Evolutionary conservation across 2,888 invertebrate species (phyloP).

Genomic region (Julus scanicus): DNA sequence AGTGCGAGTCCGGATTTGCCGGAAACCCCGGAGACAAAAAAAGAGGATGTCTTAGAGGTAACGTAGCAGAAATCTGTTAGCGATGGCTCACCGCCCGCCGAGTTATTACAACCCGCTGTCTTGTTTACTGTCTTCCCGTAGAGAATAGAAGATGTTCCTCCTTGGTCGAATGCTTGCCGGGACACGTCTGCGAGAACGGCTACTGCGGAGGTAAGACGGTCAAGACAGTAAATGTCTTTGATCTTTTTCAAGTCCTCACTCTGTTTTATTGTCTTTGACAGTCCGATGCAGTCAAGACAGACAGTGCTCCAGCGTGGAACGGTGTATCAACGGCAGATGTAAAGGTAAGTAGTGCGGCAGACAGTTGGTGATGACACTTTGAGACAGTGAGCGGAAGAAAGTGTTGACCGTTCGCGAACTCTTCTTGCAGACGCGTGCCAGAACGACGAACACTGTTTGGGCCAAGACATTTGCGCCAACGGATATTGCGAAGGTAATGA

Average conservation of each 20-base stretch:
- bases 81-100: too few relatives aligned
- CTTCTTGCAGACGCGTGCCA: slow-evolving; percentile 54
- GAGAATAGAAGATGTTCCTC: slow-evolving; percentile 60
- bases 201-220: slow-evolving; percentile 59
- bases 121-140: not conserved
- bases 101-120: too few relatives aligned
- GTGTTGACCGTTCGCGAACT: not conserved
- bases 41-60: slow-evolving; percentile 55
- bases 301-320: slow-evolving; percentile 85
- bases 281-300: slow-evolving; percentile 72
- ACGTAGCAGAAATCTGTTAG: too few relatives aligned
- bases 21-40: slow-evolving; percentile 57
- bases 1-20: slow-evolving; percentile 60
- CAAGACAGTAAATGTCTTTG: too few relatives aligned
- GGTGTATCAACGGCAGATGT: slow-evolving; percentile 80
- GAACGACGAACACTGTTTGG: slow-evolving; percentile 56
- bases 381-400: too few relatives aligned
- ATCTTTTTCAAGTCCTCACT: too few relatives aligned
- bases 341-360: slow-evolving; percentile 51
- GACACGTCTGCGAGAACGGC: slow-evolving; percentile 61
- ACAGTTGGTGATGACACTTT: too few relatives aligned
- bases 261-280: not conserved
- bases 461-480: slow-evolving; percentile 56
- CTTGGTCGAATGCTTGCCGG: slow-evolving; percentile 60
- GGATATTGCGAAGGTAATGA: slow-evolving; percentile 57